phyloP scores from a whole-genome alignment of 2,888 invertebrate genomes.

The Lysandra coridon region DNA sequence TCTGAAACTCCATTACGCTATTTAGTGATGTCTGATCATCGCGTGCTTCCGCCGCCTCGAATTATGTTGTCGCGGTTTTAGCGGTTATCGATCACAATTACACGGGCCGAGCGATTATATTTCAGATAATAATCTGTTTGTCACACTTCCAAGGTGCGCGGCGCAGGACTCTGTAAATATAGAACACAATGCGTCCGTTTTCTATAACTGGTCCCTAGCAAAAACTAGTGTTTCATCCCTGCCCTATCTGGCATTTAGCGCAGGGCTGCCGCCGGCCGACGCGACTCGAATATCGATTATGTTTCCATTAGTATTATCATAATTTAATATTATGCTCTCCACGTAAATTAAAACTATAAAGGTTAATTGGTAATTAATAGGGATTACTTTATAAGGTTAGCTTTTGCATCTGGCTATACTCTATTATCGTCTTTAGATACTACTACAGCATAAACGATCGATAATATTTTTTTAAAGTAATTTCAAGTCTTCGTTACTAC shows the following conservation, averaged over 20 bases:
- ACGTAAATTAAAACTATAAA: background rate
- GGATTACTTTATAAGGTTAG: conserved; percentile 27
- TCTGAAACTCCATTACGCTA: background rate
- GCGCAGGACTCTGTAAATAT: conserved; percentile 20
- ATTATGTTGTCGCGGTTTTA: conserved; percentile 8
- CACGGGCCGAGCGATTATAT: conserved; percentile 8
- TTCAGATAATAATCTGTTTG: conserved; percentile 19
- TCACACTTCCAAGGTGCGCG: conserved; percentile 23
- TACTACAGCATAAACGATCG: background rate
- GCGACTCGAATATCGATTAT: conserved; percentile 23
- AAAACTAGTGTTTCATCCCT: conserved; percentile 33
- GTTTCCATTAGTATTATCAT: conserved; percentile 15
- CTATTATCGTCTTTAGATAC: background rate
- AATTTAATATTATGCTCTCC: conserved; percentile 6
- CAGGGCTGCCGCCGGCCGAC: conserved; percentile 20
- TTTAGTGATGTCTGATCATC: background rate
- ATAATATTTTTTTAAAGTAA: too few species aligned
- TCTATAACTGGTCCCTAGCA: conserved; percentile 34
- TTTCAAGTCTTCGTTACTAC: too few species aligned
- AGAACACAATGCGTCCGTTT: conserved; percentile 32
- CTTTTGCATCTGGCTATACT: conserved; percentile 2
- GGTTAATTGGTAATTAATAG: conserved; percentile 16
- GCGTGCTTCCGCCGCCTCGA: background rate
- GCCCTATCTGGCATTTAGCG: conserved; percentile 31
- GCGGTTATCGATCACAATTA: conserved; percentile 21